These are phyloP conservation scores for Oncorhynchus masou DNA, from an alignment of 2,113 vertebrate genomes.

Conservation along the genomic window DNA sequence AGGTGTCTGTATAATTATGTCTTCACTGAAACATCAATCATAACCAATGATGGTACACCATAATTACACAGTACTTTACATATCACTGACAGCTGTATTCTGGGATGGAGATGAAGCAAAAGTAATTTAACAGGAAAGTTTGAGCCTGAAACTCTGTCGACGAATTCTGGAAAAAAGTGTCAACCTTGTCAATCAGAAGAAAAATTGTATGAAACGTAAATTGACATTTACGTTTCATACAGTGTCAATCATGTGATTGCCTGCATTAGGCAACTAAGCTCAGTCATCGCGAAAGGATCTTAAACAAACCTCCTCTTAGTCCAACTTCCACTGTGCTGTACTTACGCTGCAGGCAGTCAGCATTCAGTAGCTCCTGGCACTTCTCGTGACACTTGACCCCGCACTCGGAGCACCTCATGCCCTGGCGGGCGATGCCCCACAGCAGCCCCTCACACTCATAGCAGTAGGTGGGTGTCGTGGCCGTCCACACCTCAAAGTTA, in stretches of 20 bases:
- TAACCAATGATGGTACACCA: conserved; percentile 1
- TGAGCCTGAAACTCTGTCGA: not conserved
- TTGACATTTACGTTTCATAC: not conserved
- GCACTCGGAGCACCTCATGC: conserved; percentile 94
- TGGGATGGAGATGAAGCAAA: conserved; percentile 1
- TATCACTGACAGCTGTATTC: not conserved
- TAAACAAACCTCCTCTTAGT: too few relatives aligned
- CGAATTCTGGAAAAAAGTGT: not conserved
- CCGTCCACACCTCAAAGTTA: conserved; percentile 95
- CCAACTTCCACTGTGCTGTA: conserved; percentile 15
- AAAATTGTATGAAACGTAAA: not conserved
- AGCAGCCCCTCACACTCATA: conserved; percentile 96
- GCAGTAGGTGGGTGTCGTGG: conserved; percentile 95
- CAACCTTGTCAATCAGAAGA: conserved; percentile 8
- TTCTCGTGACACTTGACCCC: conserved; percentile 98
- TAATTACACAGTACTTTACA: not conserved
- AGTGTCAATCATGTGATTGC: too few relatives aligned
- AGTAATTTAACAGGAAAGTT: not conserved
- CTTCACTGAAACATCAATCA: conserved; percentile 16
- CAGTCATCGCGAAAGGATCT: too few relatives aligned
- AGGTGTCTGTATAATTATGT: conserved; percentile 54
- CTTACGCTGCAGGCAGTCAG: conserved; percentile 97
- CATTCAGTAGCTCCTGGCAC: conserved; percentile 97
- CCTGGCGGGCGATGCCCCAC: conserved; percentile 97
- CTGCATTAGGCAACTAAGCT: too few relatives aligned